Evolutionary conservation across 2,113 vertebrate species (phyloP).

Genomic region (Clarias magur): DNA sequence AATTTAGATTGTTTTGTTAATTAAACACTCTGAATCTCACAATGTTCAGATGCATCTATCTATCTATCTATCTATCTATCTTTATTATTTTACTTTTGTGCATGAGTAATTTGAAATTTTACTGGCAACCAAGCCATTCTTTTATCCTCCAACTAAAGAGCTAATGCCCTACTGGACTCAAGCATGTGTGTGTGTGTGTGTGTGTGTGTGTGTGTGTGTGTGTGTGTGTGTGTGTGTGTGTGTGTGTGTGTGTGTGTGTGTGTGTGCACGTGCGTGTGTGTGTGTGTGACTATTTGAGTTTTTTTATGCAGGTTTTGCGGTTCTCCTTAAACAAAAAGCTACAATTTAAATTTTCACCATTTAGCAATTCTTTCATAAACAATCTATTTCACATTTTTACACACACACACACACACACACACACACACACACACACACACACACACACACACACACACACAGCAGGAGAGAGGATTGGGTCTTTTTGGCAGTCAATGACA

Average conservation of each 20-base stretch:
- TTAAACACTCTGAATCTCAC: constrained; percentile 19
- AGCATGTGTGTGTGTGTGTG: neutral
- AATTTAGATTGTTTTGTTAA: neutral
- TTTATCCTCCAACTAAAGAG: constrained; percentile 44
- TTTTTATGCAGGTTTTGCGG: neutral
- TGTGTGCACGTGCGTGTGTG: neutral
- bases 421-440: constrained; percentile 6
- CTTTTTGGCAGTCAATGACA: constrained; percentile 56
- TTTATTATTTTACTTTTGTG: neutral
- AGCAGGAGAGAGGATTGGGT: constrained; percentile 47
- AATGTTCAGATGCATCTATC: neutral
- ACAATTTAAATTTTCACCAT: neutral
- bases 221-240: neutral
- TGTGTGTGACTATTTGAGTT: neutral
- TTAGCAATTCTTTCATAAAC: neutral
- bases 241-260: neutral
- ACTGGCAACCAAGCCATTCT: constrained; percentile 31
- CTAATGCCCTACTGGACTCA: constrained; percentile 31
- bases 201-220: neutral
- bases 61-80: neutral
- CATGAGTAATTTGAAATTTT: constrained; percentile 41
- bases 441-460: constrained; percentile 39
- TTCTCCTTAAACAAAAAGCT: neutral
- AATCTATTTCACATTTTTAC: neutral
- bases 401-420: constrained; percentile 12